Conservation (phyloP, 92 coral and sea anemone species). For the Nematostella vectensis region DNA sequence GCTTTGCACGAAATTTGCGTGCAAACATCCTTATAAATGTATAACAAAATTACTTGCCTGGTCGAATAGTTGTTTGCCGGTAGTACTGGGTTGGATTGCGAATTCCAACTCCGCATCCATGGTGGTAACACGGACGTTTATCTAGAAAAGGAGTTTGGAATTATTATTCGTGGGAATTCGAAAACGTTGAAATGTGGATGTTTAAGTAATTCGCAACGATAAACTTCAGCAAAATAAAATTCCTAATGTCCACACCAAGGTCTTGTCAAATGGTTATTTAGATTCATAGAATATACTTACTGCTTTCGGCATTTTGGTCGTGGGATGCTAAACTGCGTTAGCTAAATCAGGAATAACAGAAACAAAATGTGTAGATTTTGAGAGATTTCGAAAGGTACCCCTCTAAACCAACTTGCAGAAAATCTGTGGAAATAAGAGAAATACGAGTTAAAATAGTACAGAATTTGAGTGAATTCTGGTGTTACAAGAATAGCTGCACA, state of each 20-base stretch:
- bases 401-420: no score
- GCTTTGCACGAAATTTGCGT: no score
- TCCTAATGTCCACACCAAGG: no score
- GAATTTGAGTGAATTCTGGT: neutral
- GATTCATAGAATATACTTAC: slow-evolving; percentile 14
- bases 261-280: no score
- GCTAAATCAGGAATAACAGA: slow-evolving; percentile 4
- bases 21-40: no score
- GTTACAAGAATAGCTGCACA: neutral
- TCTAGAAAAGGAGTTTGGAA: slow-evolving; percentile 23
- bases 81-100: slow-evolving; percentile 93
- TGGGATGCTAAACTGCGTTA: slow-evolving; percentile 2
- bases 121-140: slow-evolving; percentile 85
- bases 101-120: slow-evolving; percentile 96
- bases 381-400: no score
- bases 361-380: no score
- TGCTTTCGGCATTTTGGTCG: slow-evolving; percentile 24
- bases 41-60: slow-evolving; percentile 48
- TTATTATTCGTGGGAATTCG: neutral
- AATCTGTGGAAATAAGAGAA: neutral
- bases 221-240: neutral
- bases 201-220: neutral
- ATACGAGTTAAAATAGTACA: neutral
- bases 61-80: slow-evolving; percentile 95
- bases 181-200: neutral